These are phyloP conservation scores for Leistus spinibarbis DNA, from an alignment of 2,888 invertebrate species.

Conservation along the genomic window DNA sequence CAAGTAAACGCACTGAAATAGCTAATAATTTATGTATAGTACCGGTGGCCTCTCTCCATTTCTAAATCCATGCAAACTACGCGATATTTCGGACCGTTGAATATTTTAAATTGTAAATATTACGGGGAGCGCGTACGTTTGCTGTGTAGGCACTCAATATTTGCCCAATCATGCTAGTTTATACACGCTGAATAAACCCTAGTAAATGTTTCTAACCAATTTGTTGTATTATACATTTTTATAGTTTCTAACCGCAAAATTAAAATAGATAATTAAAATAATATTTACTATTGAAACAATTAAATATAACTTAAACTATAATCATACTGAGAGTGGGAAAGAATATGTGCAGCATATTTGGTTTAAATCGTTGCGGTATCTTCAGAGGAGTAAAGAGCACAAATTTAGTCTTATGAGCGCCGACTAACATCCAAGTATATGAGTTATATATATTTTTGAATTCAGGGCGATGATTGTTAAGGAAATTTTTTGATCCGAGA, in stretches of 20 bases:
- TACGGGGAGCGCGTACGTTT: background rate
- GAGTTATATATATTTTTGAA: too few relatives aligned
- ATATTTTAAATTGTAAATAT: conserved; percentile 6
- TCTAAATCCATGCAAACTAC: background rate
- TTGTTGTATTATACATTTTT: background rate
- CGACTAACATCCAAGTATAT: too few relatives aligned
- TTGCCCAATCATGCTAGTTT: background rate
- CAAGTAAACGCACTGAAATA: background rate
- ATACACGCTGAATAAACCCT: background rate
- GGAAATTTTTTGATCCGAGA: too few relatives aligned
- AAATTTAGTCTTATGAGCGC: too few relatives aligned
- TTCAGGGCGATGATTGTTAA: too few relatives aligned
- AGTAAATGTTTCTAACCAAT: background rate
- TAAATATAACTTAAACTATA: too few relatives aligned
- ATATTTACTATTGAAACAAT: too few relatives aligned
- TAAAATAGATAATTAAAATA: too few relatives aligned
- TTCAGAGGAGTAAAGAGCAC: too few relatives aligned
- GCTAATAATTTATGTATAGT: background rate
- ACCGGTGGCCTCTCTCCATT: background rate
- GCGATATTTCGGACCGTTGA: background rate
- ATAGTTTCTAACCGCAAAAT: background rate
- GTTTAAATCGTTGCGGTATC: too few relatives aligned
- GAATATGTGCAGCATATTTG: too few relatives aligned
- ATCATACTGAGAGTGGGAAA: too few relatives aligned
- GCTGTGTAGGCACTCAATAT: background rate